Evolutionary conservation across 1,140 invertebrate species (phyloP), one percentile per base, ranked within the genome.

Genomic region (Alviniconcha marisindica): DNA sequence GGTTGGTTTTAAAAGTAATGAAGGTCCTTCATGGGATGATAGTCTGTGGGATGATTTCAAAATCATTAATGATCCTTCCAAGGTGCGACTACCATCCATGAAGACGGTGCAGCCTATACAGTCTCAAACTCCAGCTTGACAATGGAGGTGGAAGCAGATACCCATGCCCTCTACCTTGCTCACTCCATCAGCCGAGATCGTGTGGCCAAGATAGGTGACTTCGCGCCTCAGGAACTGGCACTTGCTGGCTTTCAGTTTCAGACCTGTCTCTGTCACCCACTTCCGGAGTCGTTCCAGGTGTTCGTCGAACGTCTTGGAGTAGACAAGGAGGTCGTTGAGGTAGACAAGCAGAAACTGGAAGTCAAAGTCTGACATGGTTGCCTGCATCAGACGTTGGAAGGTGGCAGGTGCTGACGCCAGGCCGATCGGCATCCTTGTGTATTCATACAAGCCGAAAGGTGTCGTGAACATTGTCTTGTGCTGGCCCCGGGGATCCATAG

Each of bases 241-340:
- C 14, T 77, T 44, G 12, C 74, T 31, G 18, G 40, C 40, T 21
- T 93, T 31, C 40, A 77, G 40, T 1, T 77, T 77, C 28, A 77
- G 40, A 1, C 40, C 74, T 5, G 42, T 48, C 40, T 77, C 40
- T 2, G 31, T 40, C 0, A 77, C 48, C n/a, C 74, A 79, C 81
- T 88, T 78, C 10, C 88, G 56, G 42, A 88, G 86, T 18, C 88
- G 54, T 40, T 85, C 51, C 12, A 89, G 33, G 74, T 86, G 83
- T 48, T 85, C 84, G 44, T 87, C 83, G 79, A 88, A 85, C n/a
- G 84, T 77, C 71, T 66, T 82, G 44, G 83, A 81, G 60, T 86
- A 89, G 7, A 88, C 79, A 31, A 89, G 73, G 48, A 91, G 87
- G 77, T 92, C 89, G 83, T 91, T 88, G 18, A 92, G 60, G 85